A percentile compares a stretch with the other conserved stretches of the same genome.
phyloP scores from a whole-genome alignment of 2,888 invertebrate species.

The Ectemnius cavifrons region DNA sequence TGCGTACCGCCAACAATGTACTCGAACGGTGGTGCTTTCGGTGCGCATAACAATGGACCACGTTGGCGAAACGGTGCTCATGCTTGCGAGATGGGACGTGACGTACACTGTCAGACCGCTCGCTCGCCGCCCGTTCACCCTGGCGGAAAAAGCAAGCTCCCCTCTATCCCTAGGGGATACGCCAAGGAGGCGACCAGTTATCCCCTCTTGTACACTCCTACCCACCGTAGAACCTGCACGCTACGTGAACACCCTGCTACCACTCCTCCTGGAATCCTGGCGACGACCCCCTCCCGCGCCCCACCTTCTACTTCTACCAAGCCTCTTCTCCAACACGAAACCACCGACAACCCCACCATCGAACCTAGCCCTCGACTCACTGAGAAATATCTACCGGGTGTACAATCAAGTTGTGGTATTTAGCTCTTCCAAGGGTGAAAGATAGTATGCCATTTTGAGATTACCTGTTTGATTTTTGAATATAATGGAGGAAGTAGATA shows the following conservation, averaged over 20 bases:
- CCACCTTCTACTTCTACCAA: slow-evolving; percentile 9
- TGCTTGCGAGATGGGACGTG: slow-evolving; percentile 66
- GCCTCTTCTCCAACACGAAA: not conserved
- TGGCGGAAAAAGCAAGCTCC: slow-evolving; percentile 40
- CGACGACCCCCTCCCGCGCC: not conserved
- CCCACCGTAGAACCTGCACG: not conserved
- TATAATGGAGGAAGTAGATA: not conserved
- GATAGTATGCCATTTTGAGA: not conserved
- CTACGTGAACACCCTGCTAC: not conserved
- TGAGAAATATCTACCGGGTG: not conserved
- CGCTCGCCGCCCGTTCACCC: slow-evolving; percentile 55
- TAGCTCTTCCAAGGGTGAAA: no score
- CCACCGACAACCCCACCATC: slow-evolving; percentile 1
- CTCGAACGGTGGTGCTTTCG: slow-evolving; percentile 63
- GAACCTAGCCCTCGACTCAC: not conserved
- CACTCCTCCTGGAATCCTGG: not conserved
- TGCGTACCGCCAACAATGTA: slow-evolving; percentile 71
- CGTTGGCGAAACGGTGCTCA: slow-evolving; percentile 70
- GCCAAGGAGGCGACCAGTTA: not conserved
- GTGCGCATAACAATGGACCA: slow-evolving; percentile 70
- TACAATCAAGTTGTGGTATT: no score
- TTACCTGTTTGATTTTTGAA: not conserved
- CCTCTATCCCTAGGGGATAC: slow-evolving; percentile 22
- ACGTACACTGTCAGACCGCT: slow-evolving; percentile 64
- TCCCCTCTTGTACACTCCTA: not conserved